These are phyloP conservation scores for Drosophila biarmipes DNA, from an alignment of 1,140 invertebrate species.

Conservation along the genomic window DNA sequence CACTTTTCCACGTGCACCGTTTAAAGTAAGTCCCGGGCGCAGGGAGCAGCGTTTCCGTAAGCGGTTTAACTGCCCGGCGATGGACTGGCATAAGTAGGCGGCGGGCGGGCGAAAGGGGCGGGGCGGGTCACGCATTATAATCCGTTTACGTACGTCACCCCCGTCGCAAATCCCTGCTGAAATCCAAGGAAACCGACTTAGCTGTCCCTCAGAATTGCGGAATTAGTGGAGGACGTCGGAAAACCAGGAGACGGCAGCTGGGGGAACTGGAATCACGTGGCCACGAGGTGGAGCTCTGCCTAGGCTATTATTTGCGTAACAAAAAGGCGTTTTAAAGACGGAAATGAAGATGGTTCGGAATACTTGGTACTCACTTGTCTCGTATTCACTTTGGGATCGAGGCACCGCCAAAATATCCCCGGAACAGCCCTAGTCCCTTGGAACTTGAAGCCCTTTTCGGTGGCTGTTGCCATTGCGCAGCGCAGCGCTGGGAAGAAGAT, in stretches of 20 bases:
- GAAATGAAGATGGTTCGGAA: no score
- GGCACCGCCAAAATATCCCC: background rate
- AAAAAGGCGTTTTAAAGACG: no score
- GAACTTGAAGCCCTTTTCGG: conserved; percentile 4
- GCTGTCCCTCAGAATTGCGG: conserved; percentile 2
- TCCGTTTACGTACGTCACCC: conserved; percentile 36
- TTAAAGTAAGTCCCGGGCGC: conserved; percentile 21
- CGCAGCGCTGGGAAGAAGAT: background rate
- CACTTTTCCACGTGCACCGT: conserved; percentile 15
- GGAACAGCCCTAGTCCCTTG: no score
- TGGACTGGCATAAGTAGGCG: conserved; percentile 42
- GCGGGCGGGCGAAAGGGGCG: background rate
- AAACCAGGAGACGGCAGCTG: background rate
- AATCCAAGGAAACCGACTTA: conserved; percentile 12
- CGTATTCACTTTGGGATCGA: no score
- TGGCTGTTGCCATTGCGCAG: conserved; percentile 3
- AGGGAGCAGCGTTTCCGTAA: conserved; percentile 32
- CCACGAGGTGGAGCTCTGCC: background rate
- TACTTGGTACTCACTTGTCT: no score
- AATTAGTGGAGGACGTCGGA: background rate
- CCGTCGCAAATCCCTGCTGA: conserved; percentile 1
- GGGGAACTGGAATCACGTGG: background rate
- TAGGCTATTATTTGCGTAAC: background rate
- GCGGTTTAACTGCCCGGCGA: conserved; percentile 53
- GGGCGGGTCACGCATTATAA: conserved; percentile 34